These are phyloP conservation scores for Acipenser ruthenus DNA, from an alignment of 2,797 vertebrate species.

Conservation along the genomic window DNA sequence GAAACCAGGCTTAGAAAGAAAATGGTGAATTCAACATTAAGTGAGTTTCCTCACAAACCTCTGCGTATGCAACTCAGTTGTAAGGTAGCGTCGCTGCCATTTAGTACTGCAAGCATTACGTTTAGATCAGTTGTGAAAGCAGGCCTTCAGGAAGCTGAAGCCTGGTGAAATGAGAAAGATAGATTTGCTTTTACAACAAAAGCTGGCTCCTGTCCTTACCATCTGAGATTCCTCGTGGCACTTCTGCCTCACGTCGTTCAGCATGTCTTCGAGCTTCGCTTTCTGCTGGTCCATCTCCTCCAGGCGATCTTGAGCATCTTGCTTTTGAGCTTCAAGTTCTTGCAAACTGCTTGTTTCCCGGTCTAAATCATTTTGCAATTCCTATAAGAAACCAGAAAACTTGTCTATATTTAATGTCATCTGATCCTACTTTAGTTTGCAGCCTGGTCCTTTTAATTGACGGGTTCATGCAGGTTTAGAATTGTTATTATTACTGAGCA, in stretches of 20 bases:
- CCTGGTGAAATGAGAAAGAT: neutral
- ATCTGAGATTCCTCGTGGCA: conserved; percentile 93
- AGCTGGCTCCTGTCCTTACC: conserved; percentile 56
- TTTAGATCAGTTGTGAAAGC: no score
- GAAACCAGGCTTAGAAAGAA: no score
- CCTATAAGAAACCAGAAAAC: conserved; percentile 48
- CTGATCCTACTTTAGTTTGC: neutral
- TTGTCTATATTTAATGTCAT: neutral
- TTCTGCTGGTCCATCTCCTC: conserved; percentile 98
- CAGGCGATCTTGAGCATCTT: conserved; percentile 87
- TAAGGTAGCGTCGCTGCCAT: no score
- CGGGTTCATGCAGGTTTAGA: no score
- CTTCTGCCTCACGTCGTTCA: conserved; percentile 82
- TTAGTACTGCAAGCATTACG: no score
- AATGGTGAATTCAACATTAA: no score
- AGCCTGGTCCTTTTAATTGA: no score
- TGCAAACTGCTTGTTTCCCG: conserved; percentile 81
- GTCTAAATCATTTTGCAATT: conserved; percentile 89
- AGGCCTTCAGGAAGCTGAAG: neutral
- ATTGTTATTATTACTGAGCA: no score
- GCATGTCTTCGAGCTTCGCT: conserved; percentile 89
- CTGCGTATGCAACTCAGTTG: no score
- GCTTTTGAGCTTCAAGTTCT: conserved; percentile 90
- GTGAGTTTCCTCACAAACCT: no score
- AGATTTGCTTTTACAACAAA: neutral